phyloP scores from a whole-genome alignment of 1,140 invertebrate genomes.

The Meloidogyne floridensis region DNA sequence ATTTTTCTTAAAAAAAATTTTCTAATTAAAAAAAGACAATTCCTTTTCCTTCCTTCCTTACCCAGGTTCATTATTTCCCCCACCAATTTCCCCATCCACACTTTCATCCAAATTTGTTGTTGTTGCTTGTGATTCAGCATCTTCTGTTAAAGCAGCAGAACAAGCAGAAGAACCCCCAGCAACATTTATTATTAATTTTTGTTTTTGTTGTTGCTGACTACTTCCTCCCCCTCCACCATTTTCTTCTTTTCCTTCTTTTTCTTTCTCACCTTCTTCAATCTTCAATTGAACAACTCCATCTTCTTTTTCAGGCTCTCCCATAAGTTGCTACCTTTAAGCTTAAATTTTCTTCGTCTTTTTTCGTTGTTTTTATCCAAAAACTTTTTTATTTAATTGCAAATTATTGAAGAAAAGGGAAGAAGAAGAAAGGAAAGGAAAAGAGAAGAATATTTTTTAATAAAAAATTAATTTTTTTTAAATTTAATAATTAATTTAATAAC shows the following conservation, averaged over 20 bases:
- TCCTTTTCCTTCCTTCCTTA: conserved; percentile 5
- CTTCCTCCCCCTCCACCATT: not conserved
- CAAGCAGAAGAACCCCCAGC: conserved; percentile 17
- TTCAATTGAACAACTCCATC: conserved; percentile 4
- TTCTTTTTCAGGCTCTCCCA: not conserved
- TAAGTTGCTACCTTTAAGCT: not conserved
- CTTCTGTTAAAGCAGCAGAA: conserved; percentile 25
- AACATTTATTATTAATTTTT: not conserved
- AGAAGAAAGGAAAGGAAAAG: not conserved
- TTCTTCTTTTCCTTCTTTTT: conserved; percentile 5
- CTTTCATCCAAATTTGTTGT: conserved; percentile 33
- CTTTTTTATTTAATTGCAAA: conserved; percentile 10
- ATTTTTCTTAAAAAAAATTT: conserved; percentile 75
- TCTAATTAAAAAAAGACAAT: not conserved
- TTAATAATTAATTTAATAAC: not conserved
- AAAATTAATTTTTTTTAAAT: not conserved
- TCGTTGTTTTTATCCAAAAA: not conserved
- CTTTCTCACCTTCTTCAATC: not conserved
- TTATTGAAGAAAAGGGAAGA: not conserved
- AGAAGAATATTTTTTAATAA: not conserved
- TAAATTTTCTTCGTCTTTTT: not conserved
- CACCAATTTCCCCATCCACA: conserved; percentile 23
- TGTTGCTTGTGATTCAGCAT: conserved; percentile 29
- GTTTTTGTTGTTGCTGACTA: not conserved
- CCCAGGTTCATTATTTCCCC: conserved; percentile 37